Conservation (phyloP, 64 coral and sea anemone genomes). For the Stylophora pistillata region DNA sequence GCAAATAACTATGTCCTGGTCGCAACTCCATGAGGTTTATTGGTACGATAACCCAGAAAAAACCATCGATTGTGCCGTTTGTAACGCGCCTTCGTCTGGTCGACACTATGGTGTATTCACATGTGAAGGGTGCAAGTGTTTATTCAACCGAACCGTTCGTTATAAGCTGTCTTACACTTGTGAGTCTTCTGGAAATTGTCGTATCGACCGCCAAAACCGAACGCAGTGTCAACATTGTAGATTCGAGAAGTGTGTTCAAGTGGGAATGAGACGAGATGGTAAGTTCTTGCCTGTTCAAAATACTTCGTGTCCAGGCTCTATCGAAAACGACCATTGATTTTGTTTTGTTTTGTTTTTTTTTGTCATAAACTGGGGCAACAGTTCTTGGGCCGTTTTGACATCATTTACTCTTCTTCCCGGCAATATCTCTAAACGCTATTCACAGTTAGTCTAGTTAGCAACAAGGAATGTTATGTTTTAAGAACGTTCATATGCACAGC, state of each 20-base stretch:
- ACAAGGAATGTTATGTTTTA: too few species aligned
- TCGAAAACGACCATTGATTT: background rate
- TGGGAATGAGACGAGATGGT: slow-evolving; percentile 80
- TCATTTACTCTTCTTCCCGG: too few species aligned
- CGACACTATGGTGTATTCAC: slow-evolving; percentile 82
- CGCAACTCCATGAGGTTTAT: slow-evolving; percentile 70
- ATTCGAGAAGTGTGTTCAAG: slow-evolving; percentile 68
- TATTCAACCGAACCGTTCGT: slow-evolving; percentile 62
- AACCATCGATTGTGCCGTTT: slow-evolving; percentile 69
- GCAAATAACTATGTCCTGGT: slow-evolving; percentile 29
- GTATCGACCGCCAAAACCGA: slow-evolving; percentile 45
- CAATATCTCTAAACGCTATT: too few species aligned
- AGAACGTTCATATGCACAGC: too few species aligned
- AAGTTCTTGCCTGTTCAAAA: background rate
- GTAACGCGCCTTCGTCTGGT: slow-evolving; percentile 54
- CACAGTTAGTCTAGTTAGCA: too few species aligned
- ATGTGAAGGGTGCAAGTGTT: slow-evolving; percentile 77
- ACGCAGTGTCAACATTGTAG: slow-evolving; percentile 71
- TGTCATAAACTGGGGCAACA: background rate
- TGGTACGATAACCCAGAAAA: slow-evolving; percentile 65
- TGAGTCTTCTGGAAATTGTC: slow-evolving; percentile 48
- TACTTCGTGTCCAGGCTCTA: background rate
- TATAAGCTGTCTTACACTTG: slow-evolving; percentile 60
- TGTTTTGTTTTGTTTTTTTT: background rate
- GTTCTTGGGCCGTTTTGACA: background rate